Percentiles rank a stretch among this genome's conserved stretches.
Evolutionary conservation across 2,797 vertebrate genomes (phyloP).

Genomic region (Pogonophryne albipinna): DNA sequence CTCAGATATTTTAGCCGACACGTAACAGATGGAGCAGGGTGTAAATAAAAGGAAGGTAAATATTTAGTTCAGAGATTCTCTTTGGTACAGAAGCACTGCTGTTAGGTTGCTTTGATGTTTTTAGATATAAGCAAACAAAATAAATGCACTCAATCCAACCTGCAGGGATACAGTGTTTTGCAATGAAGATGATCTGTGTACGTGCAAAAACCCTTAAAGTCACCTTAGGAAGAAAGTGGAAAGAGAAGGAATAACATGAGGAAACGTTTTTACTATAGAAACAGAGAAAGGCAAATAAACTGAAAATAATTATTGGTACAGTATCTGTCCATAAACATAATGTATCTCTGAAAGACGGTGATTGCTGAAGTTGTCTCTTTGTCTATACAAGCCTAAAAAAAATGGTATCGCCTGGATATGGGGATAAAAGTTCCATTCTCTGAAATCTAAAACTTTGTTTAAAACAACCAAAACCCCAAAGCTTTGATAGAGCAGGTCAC

Average conservation of each 20-base stretch:
- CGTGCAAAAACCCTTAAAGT: background rate
- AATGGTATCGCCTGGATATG: too few relatives aligned
- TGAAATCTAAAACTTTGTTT: too few relatives aligned
- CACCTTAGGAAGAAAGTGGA: background rate
- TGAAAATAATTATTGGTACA: background rate
- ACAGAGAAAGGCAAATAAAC: background rate
- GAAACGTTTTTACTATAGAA: background rate
- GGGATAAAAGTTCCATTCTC: too few relatives aligned
- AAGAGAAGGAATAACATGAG: background rate
- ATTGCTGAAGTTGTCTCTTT: too few relatives aligned
- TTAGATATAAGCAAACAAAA: conserved; percentile 7
- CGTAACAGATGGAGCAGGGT: conserved; percentile 24
- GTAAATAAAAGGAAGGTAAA: background rate
- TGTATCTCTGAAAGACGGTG: background rate
- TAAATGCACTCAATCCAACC: background rate
- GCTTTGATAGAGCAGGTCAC: too few relatives aligned
- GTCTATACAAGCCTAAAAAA: too few relatives aligned
- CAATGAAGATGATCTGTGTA: background rate
- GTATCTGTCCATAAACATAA: background rate
- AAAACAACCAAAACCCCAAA: too few relatives aligned
- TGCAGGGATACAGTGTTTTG: background rate
- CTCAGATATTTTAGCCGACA: conserved; percentile 2
- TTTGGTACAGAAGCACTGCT: conserved; percentile 1
- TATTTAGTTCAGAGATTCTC: conserved; percentile 15
- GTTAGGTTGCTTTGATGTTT: background rate